Base-by-base conservation (phyloP, 2,797 vertebrate genomes). In the Hozukius guyotensis region DNA sequence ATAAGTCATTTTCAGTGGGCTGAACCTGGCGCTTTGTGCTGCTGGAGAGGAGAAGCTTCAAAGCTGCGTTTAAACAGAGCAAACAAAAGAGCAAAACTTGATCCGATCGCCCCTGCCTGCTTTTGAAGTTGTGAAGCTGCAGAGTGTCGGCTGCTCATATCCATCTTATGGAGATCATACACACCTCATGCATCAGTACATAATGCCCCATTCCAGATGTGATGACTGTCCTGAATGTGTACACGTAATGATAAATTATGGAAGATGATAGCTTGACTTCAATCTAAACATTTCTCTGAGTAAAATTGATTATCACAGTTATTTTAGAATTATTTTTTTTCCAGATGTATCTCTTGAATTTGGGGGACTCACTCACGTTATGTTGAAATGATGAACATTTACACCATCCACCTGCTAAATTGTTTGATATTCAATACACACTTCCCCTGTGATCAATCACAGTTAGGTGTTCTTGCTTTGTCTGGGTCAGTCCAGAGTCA, bases 31-130 rank as follows among this genome's bases (percentile, higher is more conserved):
- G 96, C 97, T 97, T 93, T 97, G 95, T 96, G 90, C 56, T 78
- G 92, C 93, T 89, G 88, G 88, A 97, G 96, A 96, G 96, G 94
- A 94, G 94, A 95, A 94, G 97, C 97, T 98, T 99, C 98, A 99
- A 99, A 99, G 97, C 94, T 94, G 71, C 93, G 95, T 97, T 97
- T 95, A 93, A 96, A 96, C 94, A 95, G 91, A 77, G 69, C 69
- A 88, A 85, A 94, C 93, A 96, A 93, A 96, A 93, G 87, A 90
- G 86, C 56, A 84, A 89, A 93, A 97, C 97, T 98, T 97, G 96
- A 97, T 97, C 96, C 94, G 93, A 94, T 94, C 92, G 25, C 72
- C 77, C 13, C 62, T 42, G 74, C 94, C 88, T 88, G 95, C 97
- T 96, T 98, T 98, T 99, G 97, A 99, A 98, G 97, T 97, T 95